Evolutionary conservation across 2,113 vertebrate genomes (phyloP).

Genomic region (Cryptomyrus ogoouensis): DNA sequence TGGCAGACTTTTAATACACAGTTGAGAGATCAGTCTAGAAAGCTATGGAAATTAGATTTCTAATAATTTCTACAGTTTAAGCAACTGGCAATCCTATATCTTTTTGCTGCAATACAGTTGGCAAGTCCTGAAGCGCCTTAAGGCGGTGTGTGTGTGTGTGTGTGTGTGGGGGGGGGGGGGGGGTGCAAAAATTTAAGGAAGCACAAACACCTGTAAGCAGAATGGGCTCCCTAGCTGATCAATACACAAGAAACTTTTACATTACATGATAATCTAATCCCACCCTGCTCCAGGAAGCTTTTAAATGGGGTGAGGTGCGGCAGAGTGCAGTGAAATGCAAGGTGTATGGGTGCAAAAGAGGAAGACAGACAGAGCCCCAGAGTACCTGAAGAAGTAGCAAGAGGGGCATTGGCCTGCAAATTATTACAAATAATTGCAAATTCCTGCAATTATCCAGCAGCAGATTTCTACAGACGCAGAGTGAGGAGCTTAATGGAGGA

Average conservation of each 20-base stretch:
- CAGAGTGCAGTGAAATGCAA: slow-evolving; percentile 8
- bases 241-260: slow-evolving; percentile 47
- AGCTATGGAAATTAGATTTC: not conserved
- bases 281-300: slow-evolving; percentile 48
- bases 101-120: too few species aligned
- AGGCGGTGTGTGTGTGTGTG: too few species aligned
- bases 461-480: not conserved
- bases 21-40: not conserved
- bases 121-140: too few species aligned
- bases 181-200: not conserved
- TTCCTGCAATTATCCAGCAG: not conserved
- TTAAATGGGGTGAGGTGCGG: slow-evolving; percentile 36
- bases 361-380: slow-evolving; percentile 10
- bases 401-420: not conserved
- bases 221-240: slow-evolving; percentile 41
- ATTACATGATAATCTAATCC: slow-evolving; percentile 61
- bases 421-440: not conserved
- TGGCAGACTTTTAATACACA: not conserved
- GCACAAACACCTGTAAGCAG: slow-evolving; percentile 35
- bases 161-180: not conserved
- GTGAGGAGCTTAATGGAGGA: not conserved
- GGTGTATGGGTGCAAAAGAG: not conserved
- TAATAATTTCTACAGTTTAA: too few species aligned
- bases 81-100: too few species aligned
- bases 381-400: not conserved